A percentile compares a stretch with the other conserved stretches of the same genome.
phyloP scores from a whole-genome alignment of 2,888 invertebrate genomes.

The Dryobota labecula region DNA sequence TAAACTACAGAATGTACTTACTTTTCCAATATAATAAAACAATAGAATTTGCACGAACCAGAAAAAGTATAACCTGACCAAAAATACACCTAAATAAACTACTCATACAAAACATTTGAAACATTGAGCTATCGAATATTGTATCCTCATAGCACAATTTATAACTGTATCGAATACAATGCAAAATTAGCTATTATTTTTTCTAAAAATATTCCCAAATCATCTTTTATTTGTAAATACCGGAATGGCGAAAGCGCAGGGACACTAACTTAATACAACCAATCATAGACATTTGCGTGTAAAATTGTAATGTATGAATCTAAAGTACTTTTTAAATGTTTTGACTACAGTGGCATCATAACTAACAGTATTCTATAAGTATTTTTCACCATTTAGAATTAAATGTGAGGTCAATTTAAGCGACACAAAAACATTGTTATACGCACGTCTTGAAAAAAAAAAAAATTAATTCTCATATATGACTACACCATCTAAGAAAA shows the following conservation, averaged over 20 bases:
- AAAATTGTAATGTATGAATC: constrained; percentile 56
- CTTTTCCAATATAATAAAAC: not conserved
- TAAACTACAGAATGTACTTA: constrained; percentile 8
- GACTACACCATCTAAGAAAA: constrained; percentile 13
- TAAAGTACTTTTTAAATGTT: constrained; percentile 53
- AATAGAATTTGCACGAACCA: constrained; percentile 12
- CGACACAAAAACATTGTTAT: constrained; percentile 30
- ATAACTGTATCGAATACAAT: constrained; percentile 55
- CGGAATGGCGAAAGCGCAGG: constrained; percentile 42
- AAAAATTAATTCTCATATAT: constrained; percentile 17
- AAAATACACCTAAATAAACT: not conserved
- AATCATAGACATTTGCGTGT: constrained; percentile 52
- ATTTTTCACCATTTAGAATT: constrained; percentile 48
- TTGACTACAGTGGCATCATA: constrained; percentile 39
- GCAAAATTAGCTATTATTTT: constrained; percentile 65
- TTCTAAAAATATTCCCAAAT: constrained; percentile 61
- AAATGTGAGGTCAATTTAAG: constrained; percentile 23
- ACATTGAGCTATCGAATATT: constrained; percentile 53
- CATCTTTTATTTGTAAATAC: constrained; percentile 62
- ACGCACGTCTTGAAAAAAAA: constrained; percentile 23
- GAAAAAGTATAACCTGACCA: constrained; percentile 10
- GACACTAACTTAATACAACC: constrained; percentile 38
- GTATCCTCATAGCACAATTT: constrained; percentile 72
- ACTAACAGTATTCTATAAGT: constrained; percentile 57
- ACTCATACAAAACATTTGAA: constrained; percentile 56